Evolutionary conservation across 2,888 invertebrate genomes (phyloP), one percentile per base, ranked within the genome.

Genomic region (Coenonympha glycerion): DNA sequence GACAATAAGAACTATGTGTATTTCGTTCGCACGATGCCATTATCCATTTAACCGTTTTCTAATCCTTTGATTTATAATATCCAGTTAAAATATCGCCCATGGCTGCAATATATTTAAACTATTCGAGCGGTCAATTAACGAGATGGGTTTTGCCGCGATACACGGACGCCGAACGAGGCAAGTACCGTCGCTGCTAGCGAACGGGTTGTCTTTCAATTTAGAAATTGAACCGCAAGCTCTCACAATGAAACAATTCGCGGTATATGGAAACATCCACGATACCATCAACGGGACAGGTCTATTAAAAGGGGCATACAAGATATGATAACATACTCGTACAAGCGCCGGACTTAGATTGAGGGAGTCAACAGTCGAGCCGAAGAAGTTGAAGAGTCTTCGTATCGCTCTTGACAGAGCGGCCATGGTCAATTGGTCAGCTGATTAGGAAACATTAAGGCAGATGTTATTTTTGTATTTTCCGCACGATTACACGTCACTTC

Each of bases 51-150:
- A 77, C 71, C 74, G 66, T 66, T 74, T 73, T 68, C 76, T 87
- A 86, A 87, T 85, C 86, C 85, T 81, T 81, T 87, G 87, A 87
- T 87, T 87, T 87, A 87, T 84, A 80, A 76, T 74, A 77, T 69
- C 68, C 73, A 63, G 69, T 55, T 79, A 79, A 83, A 74, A 85
- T 84, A 85, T 79, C 72, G 79, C 81, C 72, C 67, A 63, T 68
- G 79, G 76, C 73, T 74, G 79, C 79, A 72, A 80, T 87, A 71
- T 82, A 83, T 86, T 83, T 81, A 79, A 86, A 86, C 86, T 86
- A 85, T 81, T 78, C 79, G 63, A 75, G 67, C 78, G 81, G 83
- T 85, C 87, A 86, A 87, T 87, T 87, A 86, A 80, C 84, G 69
- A 67, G 76, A 85, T 86, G 73, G 85, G 79, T 81, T 81, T 81